Conservation (phyloP, 2,888 invertebrate genomes). For the Plagodis dolabraria region DNA sequence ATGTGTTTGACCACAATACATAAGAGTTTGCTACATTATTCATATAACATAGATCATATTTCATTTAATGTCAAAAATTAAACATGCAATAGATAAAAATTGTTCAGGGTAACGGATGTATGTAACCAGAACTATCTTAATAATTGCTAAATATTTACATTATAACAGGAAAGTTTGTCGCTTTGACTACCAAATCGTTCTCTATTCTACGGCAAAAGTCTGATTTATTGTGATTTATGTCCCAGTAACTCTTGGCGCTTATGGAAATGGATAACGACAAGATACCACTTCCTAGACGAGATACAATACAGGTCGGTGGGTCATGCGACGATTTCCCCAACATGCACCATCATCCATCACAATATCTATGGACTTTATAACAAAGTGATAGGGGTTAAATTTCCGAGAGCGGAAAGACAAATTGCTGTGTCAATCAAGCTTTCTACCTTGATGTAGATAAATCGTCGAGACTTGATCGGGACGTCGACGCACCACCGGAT, state of each 20-base stretch:
- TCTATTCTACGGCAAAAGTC: too few relatives aligned
- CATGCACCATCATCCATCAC: slow-evolving; percentile 8
- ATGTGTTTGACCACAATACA: too few relatives aligned
- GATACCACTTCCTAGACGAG: slow-evolving; percentile 12
- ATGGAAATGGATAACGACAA: slow-evolving; percentile 18
- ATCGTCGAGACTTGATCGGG: slow-evolving; percentile 14
- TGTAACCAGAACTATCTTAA: too few relatives aligned
- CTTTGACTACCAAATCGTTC: too few relatives aligned
- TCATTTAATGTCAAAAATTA: too few relatives aligned
- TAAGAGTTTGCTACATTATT: too few relatives aligned
- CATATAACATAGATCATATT: too few relatives aligned
- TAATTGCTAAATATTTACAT: too few relatives aligned
- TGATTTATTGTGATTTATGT: too few relatives aligned
- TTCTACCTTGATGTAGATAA: slow-evolving; percentile 38
- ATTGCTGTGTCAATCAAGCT: slow-evolving; percentile 42
- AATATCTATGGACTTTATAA: slow-evolving; percentile 9
- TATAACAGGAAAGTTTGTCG: too few relatives aligned
- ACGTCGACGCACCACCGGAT: slow-evolving; percentile 3
- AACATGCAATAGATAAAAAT: too few relatives aligned
- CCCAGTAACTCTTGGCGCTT: not conserved
- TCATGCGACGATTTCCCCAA: slow-evolving; percentile 21
- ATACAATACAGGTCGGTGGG: slow-evolving; percentile 20
- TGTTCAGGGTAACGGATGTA: too few relatives aligned
- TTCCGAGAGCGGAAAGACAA: slow-evolving; percentile 31
- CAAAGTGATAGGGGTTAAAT: slow-evolving; percentile 14